Conservation (phyloP, 2,888 invertebrate species). For the Aethes cnicana region DNA sequence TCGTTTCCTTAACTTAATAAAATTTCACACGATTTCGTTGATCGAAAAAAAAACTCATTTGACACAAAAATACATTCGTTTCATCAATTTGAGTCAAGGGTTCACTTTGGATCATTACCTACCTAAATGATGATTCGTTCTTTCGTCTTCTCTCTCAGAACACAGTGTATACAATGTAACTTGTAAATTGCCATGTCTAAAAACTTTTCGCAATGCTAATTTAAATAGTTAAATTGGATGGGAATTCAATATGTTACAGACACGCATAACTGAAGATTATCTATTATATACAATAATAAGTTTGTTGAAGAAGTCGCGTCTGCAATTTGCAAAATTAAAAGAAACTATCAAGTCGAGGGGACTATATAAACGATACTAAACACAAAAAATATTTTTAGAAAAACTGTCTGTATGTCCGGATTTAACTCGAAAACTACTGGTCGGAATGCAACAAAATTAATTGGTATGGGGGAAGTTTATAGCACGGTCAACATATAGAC, state of each 20-base stretch:
- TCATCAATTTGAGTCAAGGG: slow-evolving; percentile 41
- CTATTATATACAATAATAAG: too few relatives aligned
- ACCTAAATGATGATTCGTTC: slow-evolving; percentile 21
- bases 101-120: slow-evolving; percentile 26
- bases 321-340: too few relatives aligned
- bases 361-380: too few relatives aligned
- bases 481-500: too few relatives aligned
- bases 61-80: slow-evolving; percentile 38
- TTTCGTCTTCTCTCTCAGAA: slow-evolving; percentile 1
- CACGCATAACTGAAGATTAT: slow-evolving; percentile 28
- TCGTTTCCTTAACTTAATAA: slow-evolving; percentile 48
- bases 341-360: too few relatives aligned
- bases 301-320: too few relatives aligned
- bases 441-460: too few relatives aligned
- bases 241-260: slow-evolving; percentile 12
- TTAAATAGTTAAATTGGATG: slow-evolving; percentile 5
- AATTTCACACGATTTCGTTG: slow-evolving; percentile 43
- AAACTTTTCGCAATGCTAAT: slow-evolving; percentile 20
- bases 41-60: slow-evolving; percentile 41
- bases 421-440: too few relatives aligned
- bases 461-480: too few relatives aligned
- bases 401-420: too few relatives aligned
- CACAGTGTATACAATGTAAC: slow-evolving; percentile 5
- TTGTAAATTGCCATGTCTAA: slow-evolving; percentile 12
- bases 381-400: too few relatives aligned